These are phyloP conservation scores for Tetraodon nigroviridis DNA, from an alignment of 2,113 vertebrate species.

Conservation along the genomic window DNA sequence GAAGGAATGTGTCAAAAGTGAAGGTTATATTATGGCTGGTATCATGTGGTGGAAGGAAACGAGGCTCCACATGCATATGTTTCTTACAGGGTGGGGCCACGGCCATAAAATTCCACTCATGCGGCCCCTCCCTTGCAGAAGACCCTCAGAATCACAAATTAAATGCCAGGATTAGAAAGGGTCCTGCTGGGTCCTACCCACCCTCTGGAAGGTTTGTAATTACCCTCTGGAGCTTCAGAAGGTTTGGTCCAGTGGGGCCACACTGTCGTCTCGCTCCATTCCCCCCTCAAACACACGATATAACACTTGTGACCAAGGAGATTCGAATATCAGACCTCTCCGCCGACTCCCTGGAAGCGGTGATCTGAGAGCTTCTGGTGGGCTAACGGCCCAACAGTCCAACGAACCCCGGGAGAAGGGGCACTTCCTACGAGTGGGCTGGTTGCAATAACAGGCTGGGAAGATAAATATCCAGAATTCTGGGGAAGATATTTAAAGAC, in stretches of 20 bases:
- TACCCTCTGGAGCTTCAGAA: constrained; percentile 49
- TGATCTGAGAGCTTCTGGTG: no score
- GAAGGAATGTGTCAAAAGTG: constrained; percentile 54
- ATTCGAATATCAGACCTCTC: no score
- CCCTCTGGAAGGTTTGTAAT: constrained; percentile 60
- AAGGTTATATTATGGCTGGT: constrained; percentile 49
- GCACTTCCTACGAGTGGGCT: no score
- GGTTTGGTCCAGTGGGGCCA: constrained; percentile 30
- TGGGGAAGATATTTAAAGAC: no score
- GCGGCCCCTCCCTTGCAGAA: constrained; percentile 49
- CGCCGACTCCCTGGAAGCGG: no score
- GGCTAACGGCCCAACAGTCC: no score
- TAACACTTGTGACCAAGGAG: no score
- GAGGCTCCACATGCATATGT: constrained; percentile 31
- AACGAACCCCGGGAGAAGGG: no score
- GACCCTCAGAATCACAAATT: constrained; percentile 60
- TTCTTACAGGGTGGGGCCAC: constrained; percentile 52
- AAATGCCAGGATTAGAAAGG: constrained; percentile 57
- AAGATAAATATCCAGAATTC: no score
- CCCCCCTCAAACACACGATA: constrained; percentile 16
- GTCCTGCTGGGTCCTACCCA: constrained; percentile 47
- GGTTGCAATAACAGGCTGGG: no score
- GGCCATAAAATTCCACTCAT: constrained; percentile 61
- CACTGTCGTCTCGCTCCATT: constrained; percentile 31
- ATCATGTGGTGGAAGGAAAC: constrained; percentile 50